A percentile compares a stretch with the other conserved stretches of the same genome.
Conservation (phyloP, 2,113 vertebrate genomes). For the Eptatretus burgeri region DNA sequence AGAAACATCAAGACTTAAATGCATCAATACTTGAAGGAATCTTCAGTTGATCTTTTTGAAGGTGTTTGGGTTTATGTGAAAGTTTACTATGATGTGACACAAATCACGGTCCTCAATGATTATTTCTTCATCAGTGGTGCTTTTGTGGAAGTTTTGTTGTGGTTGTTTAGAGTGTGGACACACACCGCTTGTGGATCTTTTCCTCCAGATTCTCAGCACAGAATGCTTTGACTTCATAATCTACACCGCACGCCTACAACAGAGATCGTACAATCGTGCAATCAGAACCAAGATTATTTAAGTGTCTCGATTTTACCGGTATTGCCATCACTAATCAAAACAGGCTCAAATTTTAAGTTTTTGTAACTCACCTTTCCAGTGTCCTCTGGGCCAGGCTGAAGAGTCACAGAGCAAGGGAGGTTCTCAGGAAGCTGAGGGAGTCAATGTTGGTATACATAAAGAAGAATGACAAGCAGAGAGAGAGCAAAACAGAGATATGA, state of each 20-base stretch:
- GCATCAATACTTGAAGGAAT: background rate
- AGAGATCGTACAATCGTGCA: background rate
- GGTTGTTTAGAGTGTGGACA: background rate
- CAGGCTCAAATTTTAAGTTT: too few relatives aligned
- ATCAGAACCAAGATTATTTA: too few relatives aligned
- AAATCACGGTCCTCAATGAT: too few relatives aligned
- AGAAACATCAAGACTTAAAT: too few relatives aligned
- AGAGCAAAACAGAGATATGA: too few relatives aligned
- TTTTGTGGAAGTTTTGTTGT: too few relatives aligned
- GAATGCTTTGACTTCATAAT: conserved; percentile 65
- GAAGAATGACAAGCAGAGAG: too few relatives aligned
- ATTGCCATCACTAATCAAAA: too few relatives aligned
- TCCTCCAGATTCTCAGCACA: conserved; percentile 58
- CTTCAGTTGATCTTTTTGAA: background rate
- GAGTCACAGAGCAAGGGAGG: conserved; percentile 50
- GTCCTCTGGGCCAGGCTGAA: conserved; percentile 64
- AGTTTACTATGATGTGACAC: background rate
- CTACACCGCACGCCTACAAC: conserved; percentile 48
- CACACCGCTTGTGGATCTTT: conserved; percentile 63
- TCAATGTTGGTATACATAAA: too few relatives aligned
- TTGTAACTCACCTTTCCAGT: conserved; percentile 28
- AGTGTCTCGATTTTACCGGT: too few relatives aligned
- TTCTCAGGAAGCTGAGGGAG: conserved; percentile 32
- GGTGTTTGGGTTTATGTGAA: background rate
- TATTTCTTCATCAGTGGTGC: too few relatives aligned